Percentiles rank a stretch among this genome's conserved stretches.
phyloP scores from a whole-genome alignment of 1,140 invertebrate species.

The Macrobrachium rosenbergii region DNA sequence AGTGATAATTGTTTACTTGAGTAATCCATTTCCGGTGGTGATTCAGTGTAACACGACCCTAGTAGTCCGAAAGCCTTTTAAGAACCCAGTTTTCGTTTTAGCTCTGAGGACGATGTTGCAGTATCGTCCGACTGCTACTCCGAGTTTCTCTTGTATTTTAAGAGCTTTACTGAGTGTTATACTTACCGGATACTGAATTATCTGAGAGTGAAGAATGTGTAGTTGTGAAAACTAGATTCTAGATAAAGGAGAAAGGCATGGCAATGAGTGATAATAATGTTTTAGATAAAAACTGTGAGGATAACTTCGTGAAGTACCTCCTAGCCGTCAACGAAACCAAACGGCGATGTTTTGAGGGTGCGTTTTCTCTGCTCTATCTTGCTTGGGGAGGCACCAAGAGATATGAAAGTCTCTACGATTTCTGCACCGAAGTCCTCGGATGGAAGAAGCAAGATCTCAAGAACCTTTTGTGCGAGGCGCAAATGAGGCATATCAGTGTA shows the following conservation, averaged over 20 bases:
- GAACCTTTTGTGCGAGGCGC: background rate
- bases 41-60: too few relatives aligned
- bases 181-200: too few relatives aligned
- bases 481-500: background rate
- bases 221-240: background rate
- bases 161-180: too few relatives aligned
- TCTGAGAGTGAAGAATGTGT: too few relatives aligned
- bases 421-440: slow-evolving; percentile 36
- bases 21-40: too few relatives aligned
- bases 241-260: background rate
- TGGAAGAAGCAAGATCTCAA: slow-evolving; percentile 16
- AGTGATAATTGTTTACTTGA: too few relatives aligned
- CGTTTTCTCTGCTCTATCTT: slow-evolving; percentile 23
- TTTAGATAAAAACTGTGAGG: background rate
- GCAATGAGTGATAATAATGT: background rate
- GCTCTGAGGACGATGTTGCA: too few relatives aligned
- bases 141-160: too few relatives aligned
- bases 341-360: slow-evolving; percentile 30
- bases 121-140: too few relatives aligned
- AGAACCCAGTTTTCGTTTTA: too few relatives aligned
- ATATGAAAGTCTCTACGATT: slow-evolving; percentile 34
- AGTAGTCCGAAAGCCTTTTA: too few relatives aligned
- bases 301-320: slow-evolving; percentile 18
- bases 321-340: slow-evolving; percentile 23
- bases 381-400: slow-evolving; percentile 29